Percentiles rank a stretch among this genome's conserved stretches.
Evolutionary conservation across 2,797 vertebrate species (phyloP).

Genomic region (Anolis apletophallus): DNA sequence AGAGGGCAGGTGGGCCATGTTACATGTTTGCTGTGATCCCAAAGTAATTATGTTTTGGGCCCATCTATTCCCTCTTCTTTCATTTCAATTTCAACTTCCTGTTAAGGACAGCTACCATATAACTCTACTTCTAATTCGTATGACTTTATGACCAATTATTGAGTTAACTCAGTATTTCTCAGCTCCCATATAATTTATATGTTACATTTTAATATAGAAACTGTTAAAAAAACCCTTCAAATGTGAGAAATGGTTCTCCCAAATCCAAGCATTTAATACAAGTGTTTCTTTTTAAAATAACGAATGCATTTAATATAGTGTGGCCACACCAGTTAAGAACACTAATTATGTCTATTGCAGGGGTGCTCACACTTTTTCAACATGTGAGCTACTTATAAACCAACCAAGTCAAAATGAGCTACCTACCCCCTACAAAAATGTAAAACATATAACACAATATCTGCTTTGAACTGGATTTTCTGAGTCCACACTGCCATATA

Average conservation of each 20-base stretch:
- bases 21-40: neutral
- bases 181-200: neutral
- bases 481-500: too few relatives aligned
- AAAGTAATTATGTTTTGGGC: too few relatives aligned
- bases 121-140: neutral
- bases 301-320: neutral
- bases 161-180: neutral
- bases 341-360: neutral
- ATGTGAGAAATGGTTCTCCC: neutral
- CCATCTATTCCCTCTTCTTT: neutral
- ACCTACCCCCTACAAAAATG: too few relatives aligned
- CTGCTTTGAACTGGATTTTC: too few relatives aligned
- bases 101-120: too few relatives aligned
- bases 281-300: neutral
- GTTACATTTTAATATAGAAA: neutral
- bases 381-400: too few relatives aligned
- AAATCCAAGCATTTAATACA: constrained; percentile 7
- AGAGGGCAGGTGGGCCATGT: neutral
- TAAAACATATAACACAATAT: too few relatives aligned
- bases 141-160: constrained; percentile 13
- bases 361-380: too few relatives aligned
- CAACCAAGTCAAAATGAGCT: too few relatives aligned
- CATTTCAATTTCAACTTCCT: neutral
- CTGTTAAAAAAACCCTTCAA: constrained; percentile 15
- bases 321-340: neutral